These are phyloP conservation scores for Isoperla grammatica DNA, from an alignment of 2,888 invertebrate genomes.

Conservation along the genomic window DNA sequence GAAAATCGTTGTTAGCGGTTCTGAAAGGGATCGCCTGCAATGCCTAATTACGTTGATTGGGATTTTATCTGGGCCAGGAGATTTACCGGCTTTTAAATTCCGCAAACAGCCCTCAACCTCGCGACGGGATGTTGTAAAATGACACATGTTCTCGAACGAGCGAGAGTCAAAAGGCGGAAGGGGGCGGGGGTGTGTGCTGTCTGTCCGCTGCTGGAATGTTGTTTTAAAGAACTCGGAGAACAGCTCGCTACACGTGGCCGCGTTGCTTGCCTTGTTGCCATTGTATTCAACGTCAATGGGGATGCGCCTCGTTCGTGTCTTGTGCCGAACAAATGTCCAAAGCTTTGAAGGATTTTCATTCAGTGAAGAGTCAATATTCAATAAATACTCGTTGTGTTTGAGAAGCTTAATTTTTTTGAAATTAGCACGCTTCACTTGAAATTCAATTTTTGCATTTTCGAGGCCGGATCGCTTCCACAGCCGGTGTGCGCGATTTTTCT, in stretches of 20 bases:
- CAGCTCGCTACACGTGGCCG: background rate
- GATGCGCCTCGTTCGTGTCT: background rate
- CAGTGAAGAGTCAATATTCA: background rate
- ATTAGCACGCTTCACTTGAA: background rate
- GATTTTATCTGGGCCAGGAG: background rate
- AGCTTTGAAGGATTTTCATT: background rate
- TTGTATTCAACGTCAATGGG: background rate
- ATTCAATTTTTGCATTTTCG: background rate
- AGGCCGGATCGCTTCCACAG: background rate
- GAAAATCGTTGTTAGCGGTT: background rate
- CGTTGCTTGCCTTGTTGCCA: background rate
- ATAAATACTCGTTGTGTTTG: background rate
- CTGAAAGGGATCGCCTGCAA: background rate
- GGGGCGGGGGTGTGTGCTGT: too few species aligned
- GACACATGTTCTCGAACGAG: background rate
- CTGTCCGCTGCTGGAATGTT: background rate
- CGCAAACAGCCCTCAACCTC: background rate
- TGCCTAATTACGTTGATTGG: background rate
- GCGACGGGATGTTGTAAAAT: background rate
- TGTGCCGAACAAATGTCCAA: background rate
- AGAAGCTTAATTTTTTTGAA: background rate
- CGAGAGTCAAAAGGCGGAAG: background rate
- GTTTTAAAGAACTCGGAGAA: background rate
- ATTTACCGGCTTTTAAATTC: background rate
- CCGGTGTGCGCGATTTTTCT: background rate